These are phyloP conservation scores for Acanthoscelides obtectus DNA, from an alignment of 2,888 invertebrate species.

Conservation along the genomic window DNA sequence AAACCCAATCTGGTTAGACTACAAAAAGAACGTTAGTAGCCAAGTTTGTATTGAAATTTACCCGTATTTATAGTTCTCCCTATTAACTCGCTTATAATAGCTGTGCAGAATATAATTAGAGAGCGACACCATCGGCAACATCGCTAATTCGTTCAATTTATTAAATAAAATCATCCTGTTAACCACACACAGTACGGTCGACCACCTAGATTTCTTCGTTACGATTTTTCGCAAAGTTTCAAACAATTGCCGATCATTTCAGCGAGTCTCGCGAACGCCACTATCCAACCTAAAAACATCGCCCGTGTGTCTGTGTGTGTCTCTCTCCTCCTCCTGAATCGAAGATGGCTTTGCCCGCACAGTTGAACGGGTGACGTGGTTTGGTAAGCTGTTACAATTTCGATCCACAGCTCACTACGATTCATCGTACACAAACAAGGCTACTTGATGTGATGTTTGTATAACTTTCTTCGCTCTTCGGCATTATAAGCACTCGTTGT, in stretches of 20 bases:
- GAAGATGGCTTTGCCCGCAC: background rate
- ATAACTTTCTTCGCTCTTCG: background rate
- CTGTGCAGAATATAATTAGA: background rate
- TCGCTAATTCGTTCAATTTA: constrained; percentile 19
- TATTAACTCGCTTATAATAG: background rate
- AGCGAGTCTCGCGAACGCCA: background rate
- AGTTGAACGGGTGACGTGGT: background rate
- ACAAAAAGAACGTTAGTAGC: too few relatives aligned
- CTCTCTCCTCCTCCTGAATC: background rate
- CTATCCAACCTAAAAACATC: background rate
- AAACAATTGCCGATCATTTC: background rate
- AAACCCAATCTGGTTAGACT: too few relatives aligned
- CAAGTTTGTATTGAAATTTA: too few relatives aligned
- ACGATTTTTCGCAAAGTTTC: background rate
- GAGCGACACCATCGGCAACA: constrained; percentile 4
- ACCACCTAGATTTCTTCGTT: background rate
- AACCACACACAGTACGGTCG: constrained; percentile 8
- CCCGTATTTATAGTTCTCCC: background rate
- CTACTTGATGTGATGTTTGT: background rate
- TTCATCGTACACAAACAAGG: background rate
- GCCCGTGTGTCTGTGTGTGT: too few relatives aligned
- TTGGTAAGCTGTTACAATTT: background rate
- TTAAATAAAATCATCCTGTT: constrained; percentile 11
- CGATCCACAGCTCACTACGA: background rate
- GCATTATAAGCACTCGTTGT: background rate